Conservation (phyloP, 2,888 invertebrate genomes). For the Anorthoa munda region DNA sequence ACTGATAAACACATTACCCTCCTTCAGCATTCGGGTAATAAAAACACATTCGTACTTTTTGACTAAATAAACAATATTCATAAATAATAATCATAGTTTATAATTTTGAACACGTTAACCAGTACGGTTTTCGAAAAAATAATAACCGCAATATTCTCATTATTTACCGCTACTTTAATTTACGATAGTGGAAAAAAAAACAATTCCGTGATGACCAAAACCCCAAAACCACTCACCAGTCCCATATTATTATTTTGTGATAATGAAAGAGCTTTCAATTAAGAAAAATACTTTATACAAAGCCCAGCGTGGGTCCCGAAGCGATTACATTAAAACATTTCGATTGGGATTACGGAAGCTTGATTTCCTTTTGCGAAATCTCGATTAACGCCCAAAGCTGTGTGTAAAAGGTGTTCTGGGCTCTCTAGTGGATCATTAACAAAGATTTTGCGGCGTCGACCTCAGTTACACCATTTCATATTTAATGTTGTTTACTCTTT, state of each 20-base stretch:
- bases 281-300: slow-evolving; percentile 57
- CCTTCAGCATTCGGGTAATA: no score
- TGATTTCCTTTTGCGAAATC: slow-evolving; percentile 73
- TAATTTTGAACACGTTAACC: no score
- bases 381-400: slow-evolving; percentile 74
- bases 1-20: no score
- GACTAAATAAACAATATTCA: neutral
- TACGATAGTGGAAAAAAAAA: slow-evolving; percentile 7
- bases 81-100: no score
- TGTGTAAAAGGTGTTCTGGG: slow-evolving; percentile 67
- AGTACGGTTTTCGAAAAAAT: neutral
- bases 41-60: neutral
- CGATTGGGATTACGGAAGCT: slow-evolving; percentile 72
- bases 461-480: slow-evolving; percentile 72
- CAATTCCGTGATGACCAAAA: slow-evolving; percentile 3
- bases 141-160: neutral
- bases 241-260: slow-evolving; percentile 37
- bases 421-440: slow-evolving; percentile 71
- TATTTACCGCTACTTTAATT: neutral
- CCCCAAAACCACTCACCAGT: slow-evolving; percentile 2
- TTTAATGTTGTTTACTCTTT: slow-evolving; percentile 80
- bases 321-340: slow-evolving; percentile 72
- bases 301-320: slow-evolving; percentile 34
- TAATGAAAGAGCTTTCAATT: slow-evolving; percentile 57
- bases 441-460: slow-evolving; percentile 69